These are phyloP conservation scores for Sanderia malayensis DNA, from an alignment of 30 jellyfish, hydroid and myxozoan genomes.

Conservation along the genomic window DNA sequence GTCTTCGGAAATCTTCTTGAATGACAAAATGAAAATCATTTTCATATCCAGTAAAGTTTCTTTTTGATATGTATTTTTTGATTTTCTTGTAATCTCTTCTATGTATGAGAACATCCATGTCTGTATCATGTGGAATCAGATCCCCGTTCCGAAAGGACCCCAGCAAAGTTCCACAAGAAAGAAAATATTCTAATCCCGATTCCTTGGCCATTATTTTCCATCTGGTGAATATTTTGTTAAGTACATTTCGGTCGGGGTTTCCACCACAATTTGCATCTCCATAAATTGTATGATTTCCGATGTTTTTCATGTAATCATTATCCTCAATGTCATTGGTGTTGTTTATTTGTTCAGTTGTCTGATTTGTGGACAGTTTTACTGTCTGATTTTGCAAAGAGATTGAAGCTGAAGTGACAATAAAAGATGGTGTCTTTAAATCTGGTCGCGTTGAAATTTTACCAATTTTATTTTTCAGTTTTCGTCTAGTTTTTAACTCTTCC, in stretches of 20 bases:
- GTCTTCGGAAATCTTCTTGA: conserved; percentile 67
- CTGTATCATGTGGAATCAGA: conserved; percentile 72
- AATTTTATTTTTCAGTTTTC: not conserved
- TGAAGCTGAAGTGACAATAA: not conserved
- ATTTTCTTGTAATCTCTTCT: conserved; percentile 40
- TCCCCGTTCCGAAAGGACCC: conserved; percentile 85
- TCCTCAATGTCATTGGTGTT: not conserved
- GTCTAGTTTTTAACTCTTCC: not conserved
- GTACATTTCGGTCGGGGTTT: conserved; percentile 8
- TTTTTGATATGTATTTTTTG: conserved; percentile 30
- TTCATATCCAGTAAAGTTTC: conserved; percentile 60
- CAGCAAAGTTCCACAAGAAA: conserved; percentile 81
- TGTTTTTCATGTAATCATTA: conserved; percentile 9
- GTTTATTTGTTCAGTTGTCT: not conserved
- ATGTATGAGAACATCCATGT: conserved; percentile 66
- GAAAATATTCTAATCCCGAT: conserved; percentile 42
- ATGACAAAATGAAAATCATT: conserved; percentile 45
- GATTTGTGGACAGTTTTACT: not conserved
- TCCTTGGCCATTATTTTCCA: conserved; percentile 66
- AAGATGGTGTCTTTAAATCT: not conserved
- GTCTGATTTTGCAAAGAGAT: not conserved
- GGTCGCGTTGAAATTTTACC: not conserved
- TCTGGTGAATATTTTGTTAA: conserved; percentile 31
- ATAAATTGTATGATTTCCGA: conserved; percentile 30
- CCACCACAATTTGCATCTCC: conserved; percentile 69